These are phyloP conservation scores for Plutomurus gul DNA, from an alignment of 1,140 invertebrate species.

Conservation along the genomic window DNA sequence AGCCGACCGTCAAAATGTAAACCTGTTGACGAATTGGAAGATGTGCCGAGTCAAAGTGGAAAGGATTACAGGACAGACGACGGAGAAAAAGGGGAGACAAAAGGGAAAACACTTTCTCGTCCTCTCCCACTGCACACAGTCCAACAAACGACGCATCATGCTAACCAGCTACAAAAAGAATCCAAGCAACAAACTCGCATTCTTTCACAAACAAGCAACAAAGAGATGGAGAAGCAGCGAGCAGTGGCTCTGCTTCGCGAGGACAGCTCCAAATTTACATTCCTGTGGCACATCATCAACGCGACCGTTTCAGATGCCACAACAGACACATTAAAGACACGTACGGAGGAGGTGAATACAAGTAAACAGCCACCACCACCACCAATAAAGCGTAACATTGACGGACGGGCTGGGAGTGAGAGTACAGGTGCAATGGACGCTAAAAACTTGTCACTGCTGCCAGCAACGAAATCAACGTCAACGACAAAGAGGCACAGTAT, in stretches of 20 bases:
- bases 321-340: background rate
- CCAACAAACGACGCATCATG: no score
- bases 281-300: background rate
- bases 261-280: background rate
- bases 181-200: no score
- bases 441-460: background rate
- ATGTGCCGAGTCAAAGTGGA: background rate
- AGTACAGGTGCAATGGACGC: background rate
- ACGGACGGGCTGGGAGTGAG: no score
- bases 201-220: no score
- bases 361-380: no score
- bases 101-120: no score
- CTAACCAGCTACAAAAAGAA: no score
- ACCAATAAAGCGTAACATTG: no score
- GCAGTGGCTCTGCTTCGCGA: background rate
- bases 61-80: background rate
- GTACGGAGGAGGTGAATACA: background rate
- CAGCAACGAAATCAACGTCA: constrained; percentile 3
- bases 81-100: background rate
- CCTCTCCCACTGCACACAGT: no score
- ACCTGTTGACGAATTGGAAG: background rate
- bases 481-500: background rate
- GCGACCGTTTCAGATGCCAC: background rate
- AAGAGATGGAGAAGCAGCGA: no score
- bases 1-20: background rate